Evolutionary conservation across 2,888 invertebrate species (phyloP), one percentile per base, ranked within the genome.

Genomic region (Mythimna vitellina): DNA sequence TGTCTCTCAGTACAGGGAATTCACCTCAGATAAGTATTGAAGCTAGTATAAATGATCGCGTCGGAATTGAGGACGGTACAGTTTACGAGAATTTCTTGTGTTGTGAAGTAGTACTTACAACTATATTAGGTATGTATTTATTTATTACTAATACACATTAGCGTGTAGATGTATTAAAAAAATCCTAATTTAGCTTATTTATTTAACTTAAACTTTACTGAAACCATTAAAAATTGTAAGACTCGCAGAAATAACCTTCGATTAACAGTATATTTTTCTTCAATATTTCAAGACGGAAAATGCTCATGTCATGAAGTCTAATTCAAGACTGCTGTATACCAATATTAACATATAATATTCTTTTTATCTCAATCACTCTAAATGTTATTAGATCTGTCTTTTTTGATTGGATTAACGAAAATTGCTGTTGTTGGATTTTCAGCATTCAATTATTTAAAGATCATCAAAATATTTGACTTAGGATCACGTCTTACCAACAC

Each of bases 1-100:
- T 29, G 57, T 14, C 46, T 69, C 7, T 64, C 9, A 29, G 38
- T 17, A 17, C 35, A 70, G 84, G 83, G 84, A 83, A 35, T 76
- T 71, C 20, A 83, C 83, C 86, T 60, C 35, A 17, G 9, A 6
- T 54, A 17, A 3, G 3, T 54, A 49, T 3, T 35, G 14, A 46
- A 49, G 10, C 5, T 29, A 29, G 69, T 83, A 83, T 83, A 83
- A 70, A 83, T 62, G 10, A 56, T 22, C 14, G 20, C 0, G 5
- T 22, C 12, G 0, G 54, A 38, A 53, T 51, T 17, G 56, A 25
- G 4, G 35, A 46, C 22, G 25, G 7, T 42, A 80, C 75, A 83
- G 70, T 80, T 56, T 57, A 17, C 20, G 7, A 61, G 14, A 32
- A 25, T 66, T 73, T 0, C 61, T 60, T 70, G 22, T 46, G 35